Evolutionary conservation across 2,888 invertebrate genomes (phyloP).

Genomic region (Pollenia labialis): DNA sequence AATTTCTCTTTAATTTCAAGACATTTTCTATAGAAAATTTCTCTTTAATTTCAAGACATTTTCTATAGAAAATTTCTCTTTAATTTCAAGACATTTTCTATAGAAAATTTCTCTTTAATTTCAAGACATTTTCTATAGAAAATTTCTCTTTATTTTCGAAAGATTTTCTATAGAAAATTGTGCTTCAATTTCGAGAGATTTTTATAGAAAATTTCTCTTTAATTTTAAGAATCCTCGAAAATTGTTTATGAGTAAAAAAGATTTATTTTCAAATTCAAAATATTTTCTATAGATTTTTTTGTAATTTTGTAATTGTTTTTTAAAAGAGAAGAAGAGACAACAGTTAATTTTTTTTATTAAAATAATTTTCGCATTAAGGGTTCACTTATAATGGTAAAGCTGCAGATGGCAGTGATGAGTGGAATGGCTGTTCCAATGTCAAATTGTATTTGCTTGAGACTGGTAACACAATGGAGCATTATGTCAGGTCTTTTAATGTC

Average conservation of each 20-base stretch:
- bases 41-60: neutral
- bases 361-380: conserved; percentile 85
- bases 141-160: neutral
- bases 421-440: conserved; percentile 97
- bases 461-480: conserved; percentile 92
- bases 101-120: neutral
- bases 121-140: neutral
- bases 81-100: neutral
- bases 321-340: too few species aligned
- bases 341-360: too few species aligned
- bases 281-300: neutral
- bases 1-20: neutral
- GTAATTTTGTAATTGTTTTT: neutral
- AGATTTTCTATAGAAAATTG: too few species aligned
- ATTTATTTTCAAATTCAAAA: too few species aligned
- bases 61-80: conserved; percentile 8
- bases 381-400: conserved; percentile 86
- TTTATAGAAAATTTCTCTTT: too few species aligned
- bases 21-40: neutral
- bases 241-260: too few species aligned
- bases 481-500: conserved; percentile 96
- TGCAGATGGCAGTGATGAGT: conserved; percentile 91
- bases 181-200: too few species aligned
- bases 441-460: conserved; percentile 92
- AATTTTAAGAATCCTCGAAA: too few species aligned